Conservation (phyloP, 2,113 vertebrate species). For the Corythoichthys haematopterus region DNA sequence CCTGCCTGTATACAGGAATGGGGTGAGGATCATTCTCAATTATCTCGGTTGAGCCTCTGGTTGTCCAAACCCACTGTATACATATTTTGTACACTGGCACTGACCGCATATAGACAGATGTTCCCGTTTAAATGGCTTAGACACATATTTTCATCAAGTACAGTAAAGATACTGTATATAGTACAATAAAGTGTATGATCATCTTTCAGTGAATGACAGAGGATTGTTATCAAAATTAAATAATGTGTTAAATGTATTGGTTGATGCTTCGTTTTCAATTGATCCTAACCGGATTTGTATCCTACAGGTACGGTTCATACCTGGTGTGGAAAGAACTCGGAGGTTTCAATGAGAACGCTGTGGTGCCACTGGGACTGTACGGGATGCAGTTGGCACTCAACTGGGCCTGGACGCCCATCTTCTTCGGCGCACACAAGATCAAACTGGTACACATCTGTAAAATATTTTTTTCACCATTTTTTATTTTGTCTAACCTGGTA, state of each 20-base stretch:
- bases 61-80: no score
- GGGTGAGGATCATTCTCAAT: conserved; percentile 71
- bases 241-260: no score
- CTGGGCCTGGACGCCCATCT: conserved; percentile 82
- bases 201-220: background rate
- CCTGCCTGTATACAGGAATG: conserved; percentile 79
- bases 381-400: conserved; percentile 81
- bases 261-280: no score
- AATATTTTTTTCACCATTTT: background rate
- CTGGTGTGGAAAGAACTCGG: conserved; percentile 85
- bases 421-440: conserved; percentile 77
- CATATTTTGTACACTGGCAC: no score
- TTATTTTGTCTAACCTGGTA: background rate
- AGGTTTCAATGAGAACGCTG: conserved; percentile 73
- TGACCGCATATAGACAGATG: no score
- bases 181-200: no score
- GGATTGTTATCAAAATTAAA: background rate
- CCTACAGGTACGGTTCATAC: conserved; percentile 82
- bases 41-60: no score
- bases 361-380: conserved; percentile 82
- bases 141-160: no score
- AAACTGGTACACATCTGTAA: conserved; percentile 68
- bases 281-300: background rate
- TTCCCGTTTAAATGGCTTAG: no score
- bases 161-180: no score